Conservation (phyloP, 2,113 vertebrate species). For the Mungos mungo region DNA sequence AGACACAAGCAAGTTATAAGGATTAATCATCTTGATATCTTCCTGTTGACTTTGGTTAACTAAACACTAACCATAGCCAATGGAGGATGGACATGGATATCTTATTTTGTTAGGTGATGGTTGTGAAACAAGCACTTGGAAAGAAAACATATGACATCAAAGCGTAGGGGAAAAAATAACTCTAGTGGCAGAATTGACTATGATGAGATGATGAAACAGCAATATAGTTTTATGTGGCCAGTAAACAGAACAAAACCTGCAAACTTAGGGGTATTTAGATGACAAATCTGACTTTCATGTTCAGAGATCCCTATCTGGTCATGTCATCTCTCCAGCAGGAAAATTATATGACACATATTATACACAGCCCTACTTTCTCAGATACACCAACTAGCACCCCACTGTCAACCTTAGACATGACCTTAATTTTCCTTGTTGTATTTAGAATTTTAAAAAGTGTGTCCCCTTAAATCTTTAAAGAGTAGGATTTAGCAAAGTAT, state of each 20-base stretch:
- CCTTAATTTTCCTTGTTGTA: constrained; percentile 5
- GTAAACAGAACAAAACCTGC: constrained; percentile 64
- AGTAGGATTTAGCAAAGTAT: constrained; percentile 18
- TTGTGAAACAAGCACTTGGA: constrained; percentile 30
- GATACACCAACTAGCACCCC: neutral
- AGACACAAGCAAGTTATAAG: constrained; percentile 44
- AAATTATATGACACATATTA: constrained; percentile 65
- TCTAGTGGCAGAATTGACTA: constrained; percentile 49
- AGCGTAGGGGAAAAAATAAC: neutral
- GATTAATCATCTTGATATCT: constrained; percentile 70
- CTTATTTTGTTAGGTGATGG: constrained; percentile 54
- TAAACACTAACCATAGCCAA: constrained; percentile 36
- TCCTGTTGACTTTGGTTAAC: constrained; percentile 44
- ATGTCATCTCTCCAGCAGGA: constrained; percentile 60
- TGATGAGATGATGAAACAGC: constrained; percentile 47
- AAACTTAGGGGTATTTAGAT: constrained; percentile 64
- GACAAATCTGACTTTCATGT: constrained; percentile 70
- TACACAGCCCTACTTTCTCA: neutral
- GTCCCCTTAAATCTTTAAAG: constrained; percentile 13
- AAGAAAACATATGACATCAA: constrained; percentile 62
- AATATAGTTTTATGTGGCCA: constrained; percentile 65
- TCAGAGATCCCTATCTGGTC: constrained; percentile 61
- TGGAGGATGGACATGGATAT: neutral
- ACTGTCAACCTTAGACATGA: neutral
- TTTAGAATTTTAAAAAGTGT: neutral